Evolutionary conservation across 2,797 vertebrate genomes (phyloP), one percentile per base, ranked within the genome.

Genomic region (Benthosema pterotum): DNA sequence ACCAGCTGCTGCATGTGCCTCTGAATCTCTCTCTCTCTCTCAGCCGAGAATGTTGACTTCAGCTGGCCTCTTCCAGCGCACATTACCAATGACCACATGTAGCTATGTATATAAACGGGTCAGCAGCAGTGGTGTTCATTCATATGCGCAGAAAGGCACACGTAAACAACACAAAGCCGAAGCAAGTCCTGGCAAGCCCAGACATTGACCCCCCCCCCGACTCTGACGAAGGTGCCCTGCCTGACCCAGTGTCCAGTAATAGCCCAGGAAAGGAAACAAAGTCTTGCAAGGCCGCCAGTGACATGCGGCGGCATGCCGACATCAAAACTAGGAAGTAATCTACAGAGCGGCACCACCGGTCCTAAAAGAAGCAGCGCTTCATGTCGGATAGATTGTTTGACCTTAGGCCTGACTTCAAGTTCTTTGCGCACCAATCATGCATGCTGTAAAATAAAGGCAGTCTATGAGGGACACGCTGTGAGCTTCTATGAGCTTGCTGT

Each of bases 141-240:
- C 22, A 25, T 25, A 45, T 5, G 38, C 15, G 49, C 56, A 52
- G 13, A 57, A n/a, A 52, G 14, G 50, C 69, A 64, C 16, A 28
- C 22, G 4, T 32, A 38, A 38, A 65, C 28, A 18, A 7, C 15
- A 58, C 7, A 64, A 18, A 66, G 45, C 49, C 48, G 17, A 58
- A 52, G 54, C 82, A 79, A 77, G 84, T 60, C 75, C 67, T 49
- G 75, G 72, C 91, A 82, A 56, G 83, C 72, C 77, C 83, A 79
- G 65, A 72, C 65, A 49, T 55, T 66, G 70, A 83, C 76, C 79
- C n/a, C n/a, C n/a, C n/a, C n/a, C n/a, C 82, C 69, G 63, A 81
- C 65, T 60, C 13, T 17, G 22, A 74, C 68, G n/a, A n/a, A n/a
- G n/a, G 59, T 75, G 32, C 60, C 59, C 65, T 47, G 54, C 28